Base-by-base conservation (phyloP, 2,888 invertebrate species). In the Graphium colonna region DNA sequence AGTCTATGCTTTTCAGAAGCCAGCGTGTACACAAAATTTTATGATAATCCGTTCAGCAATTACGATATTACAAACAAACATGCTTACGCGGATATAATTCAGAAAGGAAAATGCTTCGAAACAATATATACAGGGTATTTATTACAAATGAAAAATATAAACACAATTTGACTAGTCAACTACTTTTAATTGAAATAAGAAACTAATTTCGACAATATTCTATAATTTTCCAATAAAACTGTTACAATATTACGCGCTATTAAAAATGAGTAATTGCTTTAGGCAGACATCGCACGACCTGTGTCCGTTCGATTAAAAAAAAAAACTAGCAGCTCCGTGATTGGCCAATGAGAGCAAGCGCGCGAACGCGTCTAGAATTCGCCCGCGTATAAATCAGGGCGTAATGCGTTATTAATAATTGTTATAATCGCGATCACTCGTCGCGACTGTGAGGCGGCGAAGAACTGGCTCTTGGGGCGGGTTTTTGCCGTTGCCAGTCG, bases 401-500 rank as follows among this genome's bases (percentile, higher is more conserved):
- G 36, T n/a, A 36, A n/a, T 36, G 36, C 13, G 13, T 36, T 12
- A 36, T 36, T 36, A 36, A 36, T 36, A 36, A 36, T 12, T 36
- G 36, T 36, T n/a, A n/a, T 36, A 36, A 36, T 33, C 10, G 33
- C 33, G 33, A 33, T 33, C n/a, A 33, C 33, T 10, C 33, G 33
- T 36, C 36, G 36, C 36, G 36, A 13, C 36, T 1, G 9, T 28
- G 28, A 9, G 38, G 26, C 38, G 21, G 28, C 38, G 33, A 26
- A 18, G 39, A 38, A 48, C 52, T 42, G 26, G 47, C 47, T 43
- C 52, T 36, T 8, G 16, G 28, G 52, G 42, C 52, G 9, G 42
- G 51, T 51, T 57, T 54, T 55, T 52, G 33, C 36, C n/a, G 15
- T 13, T 16, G 18, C 7, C 17, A 15, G 38, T 26, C 16, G 46